Conservation (phyloP, 2,888 invertebrate genomes). For the Microctonus brassicae region DNA sequence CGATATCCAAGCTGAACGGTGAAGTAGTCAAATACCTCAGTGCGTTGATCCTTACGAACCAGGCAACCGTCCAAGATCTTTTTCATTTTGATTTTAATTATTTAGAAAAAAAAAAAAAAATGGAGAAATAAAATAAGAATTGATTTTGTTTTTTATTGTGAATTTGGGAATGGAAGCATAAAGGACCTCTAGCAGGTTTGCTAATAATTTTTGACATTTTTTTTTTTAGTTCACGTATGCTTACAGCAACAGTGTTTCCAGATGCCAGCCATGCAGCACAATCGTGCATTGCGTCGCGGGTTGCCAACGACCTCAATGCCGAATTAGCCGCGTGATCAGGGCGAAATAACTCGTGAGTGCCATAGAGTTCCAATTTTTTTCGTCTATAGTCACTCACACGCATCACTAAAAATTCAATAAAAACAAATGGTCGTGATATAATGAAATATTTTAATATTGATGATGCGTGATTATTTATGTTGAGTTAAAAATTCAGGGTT, state of each 20-base stretch:
- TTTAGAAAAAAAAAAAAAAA: neutral
- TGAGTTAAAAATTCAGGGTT: neutral
- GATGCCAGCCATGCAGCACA: slow-evolving; percentile 85
- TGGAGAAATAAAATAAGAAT: slow-evolving; percentile 18
- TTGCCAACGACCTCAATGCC: slow-evolving; percentile 85
- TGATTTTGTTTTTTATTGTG: neutral
- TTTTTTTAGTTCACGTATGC: slow-evolving; percentile 57
- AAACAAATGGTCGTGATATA: too few relatives aligned
- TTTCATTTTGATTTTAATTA: neutral
- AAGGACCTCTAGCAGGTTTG: neutral
- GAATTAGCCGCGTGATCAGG: slow-evolving; percentile 87
- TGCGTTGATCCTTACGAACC: slow-evolving; percentile 85
- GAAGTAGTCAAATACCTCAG: slow-evolving; percentile 82
- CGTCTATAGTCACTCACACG: slow-evolving; percentile 93
- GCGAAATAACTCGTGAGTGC: slow-evolving; percentile 89
- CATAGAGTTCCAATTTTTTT: slow-evolving; percentile 84
- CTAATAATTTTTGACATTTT: slow-evolving; percentile 9
- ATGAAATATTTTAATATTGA: too few relatives aligned
- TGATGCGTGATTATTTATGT: neutral
- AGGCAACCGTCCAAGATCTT: slow-evolving; percentile 95
- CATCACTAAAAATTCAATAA: slow-evolving; percentile 78
- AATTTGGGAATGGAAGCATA: neutral
- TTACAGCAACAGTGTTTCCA: slow-evolving; percentile 85
- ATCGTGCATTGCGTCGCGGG: slow-evolving; percentile 87
- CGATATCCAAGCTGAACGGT: slow-evolving; percentile 82